phyloP scores from a whole-genome alignment of 2,888 invertebrate species.

The Sialis fuliginosa region DNA sequence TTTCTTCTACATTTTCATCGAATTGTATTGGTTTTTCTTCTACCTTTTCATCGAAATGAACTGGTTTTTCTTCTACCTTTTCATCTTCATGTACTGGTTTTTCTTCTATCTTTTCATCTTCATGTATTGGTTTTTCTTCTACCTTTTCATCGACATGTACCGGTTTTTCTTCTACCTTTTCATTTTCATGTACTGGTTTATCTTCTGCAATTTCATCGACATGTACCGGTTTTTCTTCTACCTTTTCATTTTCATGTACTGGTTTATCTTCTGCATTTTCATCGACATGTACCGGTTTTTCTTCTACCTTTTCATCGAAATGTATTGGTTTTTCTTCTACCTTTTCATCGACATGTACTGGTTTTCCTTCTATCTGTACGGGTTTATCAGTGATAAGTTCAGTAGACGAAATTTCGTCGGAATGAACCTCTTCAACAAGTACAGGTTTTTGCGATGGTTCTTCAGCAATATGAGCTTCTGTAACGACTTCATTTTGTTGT shows the following conservation, averaged over 20 bases:
- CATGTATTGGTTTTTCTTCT: conserved; percentile 7
- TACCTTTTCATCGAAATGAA: neutral
- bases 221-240: conserved; percentile 5
- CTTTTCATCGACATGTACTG: no score
- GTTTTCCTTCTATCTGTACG: no score
- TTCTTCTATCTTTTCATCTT: conserved; percentile 6
- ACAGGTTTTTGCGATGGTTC: no score
- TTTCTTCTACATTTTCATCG: neutral
- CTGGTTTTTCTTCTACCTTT: conserved; percentile 7
- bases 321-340: conserved; percentile 3
- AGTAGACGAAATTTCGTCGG: no score
- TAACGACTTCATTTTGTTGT: no score
- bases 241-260: conserved; percentile 3
- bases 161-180: neutral
- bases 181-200: neutral
- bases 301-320: neutral
- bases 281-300: conserved; percentile 1
- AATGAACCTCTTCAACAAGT: no score
- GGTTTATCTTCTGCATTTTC: conserved; percentile 2
- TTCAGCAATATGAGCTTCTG: no score
- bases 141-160: neutral
- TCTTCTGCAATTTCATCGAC: conserved; percentile 5
- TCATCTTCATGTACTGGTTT: conserved; percentile 8
- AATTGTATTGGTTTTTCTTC: neutral
- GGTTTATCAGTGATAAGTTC: no score